A percentile compares a stretch with the other conserved stretches of the same genome.
These are phyloP conservation scores for Drosophila bocqueti DNA, from an alignment of 1,140 invertebrate species.

Conservation along the genomic window DNA sequence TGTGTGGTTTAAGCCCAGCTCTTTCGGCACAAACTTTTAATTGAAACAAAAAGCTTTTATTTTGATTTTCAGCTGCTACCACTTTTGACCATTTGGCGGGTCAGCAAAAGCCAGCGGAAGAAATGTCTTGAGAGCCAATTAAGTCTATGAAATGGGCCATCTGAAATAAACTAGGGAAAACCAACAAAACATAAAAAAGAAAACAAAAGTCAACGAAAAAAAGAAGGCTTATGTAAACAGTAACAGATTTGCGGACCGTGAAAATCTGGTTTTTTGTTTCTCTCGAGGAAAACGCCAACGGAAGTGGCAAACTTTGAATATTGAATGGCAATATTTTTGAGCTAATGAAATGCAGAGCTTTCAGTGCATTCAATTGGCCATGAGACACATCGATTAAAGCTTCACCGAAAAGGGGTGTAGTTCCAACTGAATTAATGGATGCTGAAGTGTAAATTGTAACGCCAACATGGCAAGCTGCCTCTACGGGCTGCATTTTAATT, in stretches of 20 bases:
- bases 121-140: slow-evolving; percentile 60
- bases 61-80: not conserved
- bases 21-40: slow-evolving; percentile 3
- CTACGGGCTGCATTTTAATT: slow-evolving; percentile 20
- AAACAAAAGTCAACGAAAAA: slow-evolving; percentile 27
- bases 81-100: slow-evolving; percentile 18
- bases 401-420: slow-evolving; percentile 12
- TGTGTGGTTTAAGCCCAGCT: not conserved
- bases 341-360: slow-evolving; percentile 48
- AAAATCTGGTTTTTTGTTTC: slow-evolving; percentile 40
- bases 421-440: slow-evolving; percentile 45
- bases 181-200: slow-evolving; percentile 6
- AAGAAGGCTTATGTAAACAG: slow-evolving; percentile 45
- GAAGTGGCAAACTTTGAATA: slow-evolving; percentile 44
- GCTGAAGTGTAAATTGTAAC: slow-evolving; percentile 59
- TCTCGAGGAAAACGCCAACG: slow-evolving; percentile 22
- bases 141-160: slow-evolving; percentile 56
- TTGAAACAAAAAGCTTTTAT: slow-evolving; percentile 2
- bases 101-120: slow-evolving; percentile 46
- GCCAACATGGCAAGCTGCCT: slow-evolving; percentile 48
- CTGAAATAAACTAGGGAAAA: slow-evolving; percentile 9
- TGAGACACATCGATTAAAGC: slow-evolving; percentile 50
- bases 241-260: slow-evolving; percentile 63
- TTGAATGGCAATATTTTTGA: slow-evolving; percentile 34
- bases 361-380: slow-evolving; percentile 63